A percentile compares a stretch with the other conserved stretches of the same genome.
phyloP scores from a whole-genome alignment of 2,888 invertebrate genomes.

The Germaria angustata region DNA sequence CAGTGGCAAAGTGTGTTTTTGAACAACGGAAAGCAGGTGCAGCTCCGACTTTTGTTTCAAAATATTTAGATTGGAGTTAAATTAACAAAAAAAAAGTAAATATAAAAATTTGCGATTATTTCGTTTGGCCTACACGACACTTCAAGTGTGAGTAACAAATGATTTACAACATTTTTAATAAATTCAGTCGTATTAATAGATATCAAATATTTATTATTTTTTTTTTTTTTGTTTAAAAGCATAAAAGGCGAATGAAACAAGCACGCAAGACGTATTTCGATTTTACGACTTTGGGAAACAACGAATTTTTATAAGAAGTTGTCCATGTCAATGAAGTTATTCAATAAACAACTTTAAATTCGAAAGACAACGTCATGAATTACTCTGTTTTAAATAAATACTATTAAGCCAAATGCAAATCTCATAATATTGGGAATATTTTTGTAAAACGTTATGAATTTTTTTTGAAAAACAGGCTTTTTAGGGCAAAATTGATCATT shows the following conservation, averaged over 20 bases:
- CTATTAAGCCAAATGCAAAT: too few species aligned
- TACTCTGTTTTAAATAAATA: too few species aligned
- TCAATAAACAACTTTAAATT: not conserved
- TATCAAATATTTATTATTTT: slow-evolving; percentile 35
- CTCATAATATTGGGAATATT: too few species aligned
- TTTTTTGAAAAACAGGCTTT: too few species aligned
- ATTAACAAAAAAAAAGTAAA: not conserved
- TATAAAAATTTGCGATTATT: slow-evolving; percentile 27
- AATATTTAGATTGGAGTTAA: slow-evolving; percentile 7
- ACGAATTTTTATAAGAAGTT: slow-evolving; percentile 45
- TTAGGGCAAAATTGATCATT: too few species aligned
- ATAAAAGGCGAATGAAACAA: not conserved
- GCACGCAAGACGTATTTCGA: slow-evolving; percentile 5
- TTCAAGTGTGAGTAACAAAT: slow-evolving; percentile 64
- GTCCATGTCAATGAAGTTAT: slow-evolving; percentile 50
- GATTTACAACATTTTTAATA: slow-evolving; percentile 46
- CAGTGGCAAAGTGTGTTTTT: too few species aligned
- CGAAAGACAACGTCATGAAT: too few species aligned
- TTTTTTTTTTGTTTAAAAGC: slow-evolving; percentile 1
- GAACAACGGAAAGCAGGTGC: slow-evolving; percentile 52
- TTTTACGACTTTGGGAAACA: slow-evolving; percentile 14
- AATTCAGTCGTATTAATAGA: slow-evolving; percentile 17
- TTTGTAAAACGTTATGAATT: too few species aligned
- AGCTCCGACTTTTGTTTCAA: slow-evolving; percentile 18
- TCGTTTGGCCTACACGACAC: slow-evolving; percentile 48